Conservation (phyloP, 2,797 vertebrate genomes). For the Atherinosoma microstoma region DNA sequence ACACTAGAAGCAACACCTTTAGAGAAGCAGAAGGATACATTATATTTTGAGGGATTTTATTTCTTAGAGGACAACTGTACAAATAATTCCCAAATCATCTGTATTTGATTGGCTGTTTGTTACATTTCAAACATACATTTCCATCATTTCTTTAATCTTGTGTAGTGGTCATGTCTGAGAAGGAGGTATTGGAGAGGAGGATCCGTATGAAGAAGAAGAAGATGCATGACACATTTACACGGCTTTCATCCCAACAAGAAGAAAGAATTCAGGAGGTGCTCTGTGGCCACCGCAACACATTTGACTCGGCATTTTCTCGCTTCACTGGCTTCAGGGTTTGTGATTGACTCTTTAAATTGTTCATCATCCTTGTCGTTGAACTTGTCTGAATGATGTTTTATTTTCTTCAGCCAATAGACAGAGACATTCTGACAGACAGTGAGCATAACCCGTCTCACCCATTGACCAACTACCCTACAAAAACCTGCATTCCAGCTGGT, state of each 20-base stretch:
- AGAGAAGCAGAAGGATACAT: not conserved
- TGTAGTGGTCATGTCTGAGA: constrained; percentile 88
- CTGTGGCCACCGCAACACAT: constrained; percentile 78
- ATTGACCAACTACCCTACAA: not conserved
- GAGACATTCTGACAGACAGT: constrained; percentile 43
- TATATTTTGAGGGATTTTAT: no score
- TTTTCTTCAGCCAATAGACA: constrained; percentile 74
- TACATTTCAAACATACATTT: not conserved
- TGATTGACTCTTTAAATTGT: constrained; percentile 11
- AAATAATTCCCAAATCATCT: not conserved
- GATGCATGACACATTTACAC: constrained; percentile 22
- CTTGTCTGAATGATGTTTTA: not conserved
- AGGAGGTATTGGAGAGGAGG: constrained; percentile 81
- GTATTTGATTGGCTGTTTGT: not conserved
- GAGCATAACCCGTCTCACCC: constrained; percentile 24
- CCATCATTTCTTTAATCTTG: constrained; percentile 6
- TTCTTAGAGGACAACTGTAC: no score
- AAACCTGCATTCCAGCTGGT: not conserved
- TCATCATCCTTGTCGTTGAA: not conserved
- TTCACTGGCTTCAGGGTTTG: constrained; percentile 82
- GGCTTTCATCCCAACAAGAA: constrained; percentile 78
- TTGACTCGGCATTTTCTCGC: constrained; percentile 81
- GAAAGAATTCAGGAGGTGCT: constrained; percentile 79
- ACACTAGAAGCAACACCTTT: not conserved
- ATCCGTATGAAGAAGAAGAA: constrained; percentile 80